Evolutionary conservation across 2,113 vertebrate species (phyloP), one percentile per base, ranked within the genome.

Genomic region (Anser brachyrhynchus): DNA sequence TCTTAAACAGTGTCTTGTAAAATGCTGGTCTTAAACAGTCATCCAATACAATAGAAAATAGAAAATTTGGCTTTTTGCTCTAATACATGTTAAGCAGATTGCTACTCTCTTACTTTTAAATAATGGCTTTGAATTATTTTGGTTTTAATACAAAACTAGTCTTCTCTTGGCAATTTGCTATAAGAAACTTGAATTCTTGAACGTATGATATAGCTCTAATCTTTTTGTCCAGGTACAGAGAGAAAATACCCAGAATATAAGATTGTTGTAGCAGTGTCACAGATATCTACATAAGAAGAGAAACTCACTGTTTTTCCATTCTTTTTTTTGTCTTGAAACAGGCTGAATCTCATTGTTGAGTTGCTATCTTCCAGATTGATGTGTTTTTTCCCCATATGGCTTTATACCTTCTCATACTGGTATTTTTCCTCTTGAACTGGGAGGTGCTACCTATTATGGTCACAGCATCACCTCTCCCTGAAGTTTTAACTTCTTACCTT

Each of bases 311-410:
- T 28, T 18, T 28, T 43, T 33, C 23, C 10, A 46, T 20, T 5
- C 12, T 33, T 6, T 29, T 33, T 41, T 39, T 5, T 4, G 39
- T 13, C 70, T 76, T 3, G 2, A 37, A 67, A 28, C 3, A n/a
- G 54, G 9, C 54, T 92, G 35, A 57, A 52, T 43, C 9, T 92
- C 3, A 0, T 14, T 61, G 41, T 8, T 54, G 57, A 62, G n/a
- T 46, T 57, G 58, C 41, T 39, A 0, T 49, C 11, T 57, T 72
- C 8, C 7, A 39, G 0, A 29, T 39, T 43, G 7, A 6, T 52
- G 11, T n/a, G 7, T 17, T 14, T 13, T 2, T 9, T 15, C 19
- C 8, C 16, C 4, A 0, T 3, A 2, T 22, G 13, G 3, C 59
- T 81, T 90, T 54, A 21, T 21, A 26, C 10, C 11, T 87, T 49